Percentiles rank a stretch among this genome's conserved stretches.
Conservation (phyloP, 2,888 invertebrate genomes). For the Unio delphinus region DNA sequence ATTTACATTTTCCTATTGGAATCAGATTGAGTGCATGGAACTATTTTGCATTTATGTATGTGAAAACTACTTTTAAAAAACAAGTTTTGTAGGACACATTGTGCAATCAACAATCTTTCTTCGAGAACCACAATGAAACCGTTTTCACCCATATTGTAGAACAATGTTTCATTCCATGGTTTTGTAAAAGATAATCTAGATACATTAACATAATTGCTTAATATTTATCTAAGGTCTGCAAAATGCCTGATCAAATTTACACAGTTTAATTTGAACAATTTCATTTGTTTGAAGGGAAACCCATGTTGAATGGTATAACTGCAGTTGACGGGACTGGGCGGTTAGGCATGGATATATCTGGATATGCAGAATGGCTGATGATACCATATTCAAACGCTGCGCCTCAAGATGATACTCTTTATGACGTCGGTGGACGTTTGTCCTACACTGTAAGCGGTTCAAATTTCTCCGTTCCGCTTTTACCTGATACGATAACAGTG, state of each 20-base stretch:
- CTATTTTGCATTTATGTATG: too few species aligned
- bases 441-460: constrained; percentile 44
- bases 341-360: constrained; percentile 25
- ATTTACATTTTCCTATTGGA: too few species aligned
- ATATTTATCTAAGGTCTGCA: too few species aligned
- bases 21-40: too few species aligned
- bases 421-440: constrained; percentile 49
- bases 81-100: too few species aligned
- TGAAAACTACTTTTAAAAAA: too few species aligned
- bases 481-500: constrained; percentile 52
- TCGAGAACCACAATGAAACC: too few species aligned
- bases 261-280: background rate
- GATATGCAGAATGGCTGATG: constrained; percentile 47
- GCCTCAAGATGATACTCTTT: constrained; percentile 31
- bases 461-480: constrained; percentile 40
- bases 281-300: constrained; percentile 26
- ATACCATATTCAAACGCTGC: constrained; percentile 51
- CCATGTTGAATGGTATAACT: constrained; percentile 34
- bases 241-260: background rate
- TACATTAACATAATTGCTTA: too few species aligned
- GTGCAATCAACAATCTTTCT: too few species aligned
- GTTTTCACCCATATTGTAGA: too few species aligned
- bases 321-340: constrained; percentile 40
- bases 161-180: too few species aligned
- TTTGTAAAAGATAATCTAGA: too few species aligned